These are phyloP conservation scores for Alethe diademata DNA, from an alignment of 2,113 vertebrate species.

Conservation along the genomic window DNA sequence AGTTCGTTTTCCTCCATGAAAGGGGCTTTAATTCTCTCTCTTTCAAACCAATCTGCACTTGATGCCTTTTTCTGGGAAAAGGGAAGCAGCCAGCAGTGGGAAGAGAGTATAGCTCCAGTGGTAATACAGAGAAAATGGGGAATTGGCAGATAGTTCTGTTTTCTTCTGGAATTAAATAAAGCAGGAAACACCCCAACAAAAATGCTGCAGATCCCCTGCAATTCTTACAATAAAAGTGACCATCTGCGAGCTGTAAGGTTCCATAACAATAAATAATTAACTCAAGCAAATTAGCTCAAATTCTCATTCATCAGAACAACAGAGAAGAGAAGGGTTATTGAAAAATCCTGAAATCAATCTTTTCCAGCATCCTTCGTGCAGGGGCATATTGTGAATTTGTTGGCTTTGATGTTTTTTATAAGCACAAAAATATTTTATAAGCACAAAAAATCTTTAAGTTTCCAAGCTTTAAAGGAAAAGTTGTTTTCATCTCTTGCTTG, in stretches of 20 bases:
- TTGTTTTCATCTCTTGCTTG: background rate
- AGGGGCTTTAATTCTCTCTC: background rate
- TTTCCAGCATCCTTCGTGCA: background rate
- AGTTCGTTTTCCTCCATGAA: background rate
- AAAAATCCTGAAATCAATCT: background rate
- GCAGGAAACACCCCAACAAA: background rate
- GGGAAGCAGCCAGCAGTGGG: background rate
- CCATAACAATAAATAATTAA: background rate
- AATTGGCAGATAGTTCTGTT: background rate
- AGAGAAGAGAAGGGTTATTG: background rate
- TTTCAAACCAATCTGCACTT: background rate
- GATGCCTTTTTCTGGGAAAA: background rate
- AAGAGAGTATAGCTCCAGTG: background rate
- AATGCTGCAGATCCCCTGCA: background rate
- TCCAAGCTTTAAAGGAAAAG: background rate
- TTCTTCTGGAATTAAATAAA: background rate
- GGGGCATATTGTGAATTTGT: background rate
- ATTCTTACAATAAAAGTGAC: background rate
- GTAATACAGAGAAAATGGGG: background rate
- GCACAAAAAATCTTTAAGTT: accelerated
- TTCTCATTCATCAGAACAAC: background rate
- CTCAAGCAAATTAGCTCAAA: background rate
- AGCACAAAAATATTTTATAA: too few relatives aligned
- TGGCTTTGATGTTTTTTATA: background rate
- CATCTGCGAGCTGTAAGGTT: background rate